These are phyloP conservation scores for Alces alces DNA, from an alignment of 2,113 vertebrate genomes.

Conservation along the genomic window DNA sequence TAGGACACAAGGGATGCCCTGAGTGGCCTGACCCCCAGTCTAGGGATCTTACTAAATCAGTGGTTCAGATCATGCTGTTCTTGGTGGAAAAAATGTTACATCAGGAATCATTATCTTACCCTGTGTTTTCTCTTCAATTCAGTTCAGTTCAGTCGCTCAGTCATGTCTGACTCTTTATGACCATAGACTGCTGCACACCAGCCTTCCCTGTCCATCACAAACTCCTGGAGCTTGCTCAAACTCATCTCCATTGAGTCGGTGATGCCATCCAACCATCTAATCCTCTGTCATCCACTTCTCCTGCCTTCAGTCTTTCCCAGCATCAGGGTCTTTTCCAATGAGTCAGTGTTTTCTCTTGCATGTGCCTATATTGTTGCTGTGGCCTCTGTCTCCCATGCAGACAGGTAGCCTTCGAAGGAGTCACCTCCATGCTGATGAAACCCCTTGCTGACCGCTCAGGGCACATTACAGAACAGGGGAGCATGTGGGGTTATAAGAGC, in stretches of 20 bases:
- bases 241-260: not conserved
- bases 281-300: not conserved
- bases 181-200: rapidly evolving
- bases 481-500: not conserved
- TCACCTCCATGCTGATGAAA: not conserved
- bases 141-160: not conserved
- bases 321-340: not conserved
- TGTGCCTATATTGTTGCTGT: not conserved
- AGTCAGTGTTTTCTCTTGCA: not conserved
- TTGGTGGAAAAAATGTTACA: not conserved
- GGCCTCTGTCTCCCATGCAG: not conserved
- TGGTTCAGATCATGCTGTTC: not conserved
- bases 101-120: not conserved
- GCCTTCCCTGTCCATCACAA: not conserved
- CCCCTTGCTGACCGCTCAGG: not conserved
- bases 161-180: rapidly evolving
- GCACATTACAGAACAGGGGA: not conserved
- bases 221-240: not conserved
- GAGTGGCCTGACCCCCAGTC: not conserved
- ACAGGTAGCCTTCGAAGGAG: not conserved
- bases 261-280: not conserved
- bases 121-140: not conserved
- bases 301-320: not conserved
- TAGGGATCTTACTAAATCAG: not conserved
- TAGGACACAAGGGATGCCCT: not conserved